Percentiles rank a stretch among this genome's conserved stretches.
These are phyloP conservation scores for Amphipyra berbera DNA, from an alignment of 2,888 invertebrate species.

Conservation along the genomic window DNA sequence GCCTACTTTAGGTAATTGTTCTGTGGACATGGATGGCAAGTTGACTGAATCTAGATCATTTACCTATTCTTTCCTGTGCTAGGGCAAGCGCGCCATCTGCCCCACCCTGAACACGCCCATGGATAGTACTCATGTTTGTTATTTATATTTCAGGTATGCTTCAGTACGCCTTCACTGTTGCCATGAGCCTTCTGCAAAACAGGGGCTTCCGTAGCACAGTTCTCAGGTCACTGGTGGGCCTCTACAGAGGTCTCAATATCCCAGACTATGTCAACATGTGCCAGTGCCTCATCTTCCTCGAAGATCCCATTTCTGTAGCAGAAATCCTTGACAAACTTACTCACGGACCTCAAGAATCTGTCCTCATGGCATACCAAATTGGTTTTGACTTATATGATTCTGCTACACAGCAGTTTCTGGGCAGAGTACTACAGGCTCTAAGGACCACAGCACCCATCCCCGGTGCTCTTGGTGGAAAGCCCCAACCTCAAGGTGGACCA, in stretches of 20 bases:
- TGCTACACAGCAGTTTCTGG: slow-evolving; percentile 99
- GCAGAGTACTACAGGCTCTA: slow-evolving; percentile 95
- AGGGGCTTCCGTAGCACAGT: slow-evolving; percentile 97
- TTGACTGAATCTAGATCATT: too few relatives aligned
- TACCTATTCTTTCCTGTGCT: too few relatives aligned
- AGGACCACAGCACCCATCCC: slow-evolving; percentile 95
- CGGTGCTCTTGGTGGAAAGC: slow-evolving; percentile 93
- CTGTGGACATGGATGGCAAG: too few relatives aligned
- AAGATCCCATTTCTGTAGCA: slow-evolving; percentile 97
- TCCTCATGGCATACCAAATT: slow-evolving; percentile 99
- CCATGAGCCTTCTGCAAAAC: slow-evolving; percentile 98
- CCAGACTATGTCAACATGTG: slow-evolving; percentile 99
- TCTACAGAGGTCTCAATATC: slow-evolving; percentile 96
- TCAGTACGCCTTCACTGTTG: slow-evolving; percentile 98
- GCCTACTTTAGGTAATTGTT: too few relatives aligned
- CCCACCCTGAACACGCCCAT: too few relatives aligned
- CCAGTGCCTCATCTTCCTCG: slow-evolving; percentile 98
- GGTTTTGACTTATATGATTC: slow-evolving; percentile 99
- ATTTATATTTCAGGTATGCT: slow-evolving; percentile 92
- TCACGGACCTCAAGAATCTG: slow-evolving; percentile 93
- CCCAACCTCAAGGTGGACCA: slow-evolving; percentile 92
- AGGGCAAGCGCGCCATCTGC: too few relatives aligned
- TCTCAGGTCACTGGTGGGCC: slow-evolving; percentile 95
- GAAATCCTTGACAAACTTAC: slow-evolving; percentile 97
- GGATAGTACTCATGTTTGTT: not conserved